Percentiles rank a stretch among this genome's conserved stretches.
Evolutionary conservation across 2,888 invertebrate genomes (phyloP).

Genomic region (Sepioteuthis lessoniana): DNA sequence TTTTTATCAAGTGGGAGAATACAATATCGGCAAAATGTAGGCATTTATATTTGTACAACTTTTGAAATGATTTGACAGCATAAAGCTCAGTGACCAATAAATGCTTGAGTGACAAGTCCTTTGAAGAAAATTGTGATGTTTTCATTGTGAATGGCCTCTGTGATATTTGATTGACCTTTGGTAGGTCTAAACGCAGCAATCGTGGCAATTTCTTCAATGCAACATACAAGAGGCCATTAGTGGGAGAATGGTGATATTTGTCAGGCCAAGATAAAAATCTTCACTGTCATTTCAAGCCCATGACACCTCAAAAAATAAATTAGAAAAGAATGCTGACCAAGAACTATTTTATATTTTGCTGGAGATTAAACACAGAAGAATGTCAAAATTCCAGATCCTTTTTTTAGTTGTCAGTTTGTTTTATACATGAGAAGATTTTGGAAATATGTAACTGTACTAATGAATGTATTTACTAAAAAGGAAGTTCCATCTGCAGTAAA

Average conservation of each 20-base stretch:
- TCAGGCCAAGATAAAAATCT: not conserved
- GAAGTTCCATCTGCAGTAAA: too few species aligned
- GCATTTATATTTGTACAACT: not conserved
- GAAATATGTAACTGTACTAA: too few species aligned
- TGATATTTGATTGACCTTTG: not conserved
- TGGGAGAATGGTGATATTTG: not conserved
- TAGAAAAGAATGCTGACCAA: not conserved
- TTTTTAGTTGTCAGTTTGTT: too few species aligned
- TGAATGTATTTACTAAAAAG: too few species aligned
- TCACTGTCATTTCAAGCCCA: not conserved
- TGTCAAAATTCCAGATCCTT: too few species aligned
- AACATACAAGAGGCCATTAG: not conserved
- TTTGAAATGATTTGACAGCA: not conserved
- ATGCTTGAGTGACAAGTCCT: not conserved
- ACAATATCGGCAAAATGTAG: not conserved
- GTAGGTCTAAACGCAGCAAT: too few species aligned
- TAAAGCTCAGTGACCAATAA: conserved; percentile 70
- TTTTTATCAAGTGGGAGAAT: too few species aligned
- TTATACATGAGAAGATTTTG: too few species aligned
- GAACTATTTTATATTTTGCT: not conserved
- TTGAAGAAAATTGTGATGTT: not conserved
- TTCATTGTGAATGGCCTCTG: not conserved
- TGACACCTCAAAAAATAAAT: not conserved
- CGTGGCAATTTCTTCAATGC: not conserved
- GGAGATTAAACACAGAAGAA: too few species aligned